Percentiles rank a stretch among this genome's conserved stretches.
phyloP scores from a whole-genome alignment of 2,888 invertebrate genomes.

The Athetis lepigone region DNA sequence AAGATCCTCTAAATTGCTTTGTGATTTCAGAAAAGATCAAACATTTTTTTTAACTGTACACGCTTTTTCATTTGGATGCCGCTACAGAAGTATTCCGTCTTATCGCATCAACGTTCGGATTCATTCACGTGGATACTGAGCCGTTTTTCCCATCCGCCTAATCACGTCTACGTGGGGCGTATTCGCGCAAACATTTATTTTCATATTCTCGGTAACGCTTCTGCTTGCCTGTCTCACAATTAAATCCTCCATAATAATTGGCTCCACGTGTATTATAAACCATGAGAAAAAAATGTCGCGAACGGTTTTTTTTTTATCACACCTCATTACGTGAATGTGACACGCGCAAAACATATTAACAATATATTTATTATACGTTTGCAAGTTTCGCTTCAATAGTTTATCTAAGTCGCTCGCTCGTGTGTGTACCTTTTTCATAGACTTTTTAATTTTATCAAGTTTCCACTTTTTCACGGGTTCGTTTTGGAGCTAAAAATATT shows the following conservation, averaged over 20 bases:
- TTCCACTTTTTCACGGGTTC: slow-evolving; percentile 1
- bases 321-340: slow-evolving; percentile 44
- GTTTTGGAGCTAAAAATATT: slow-evolving; percentile 26
- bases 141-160: slow-evolving; percentile 2
- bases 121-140: slow-evolving; percentile 37
- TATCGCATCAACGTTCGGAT: slow-evolving; percentile 25
- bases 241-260: slow-evolving; percentile 45
- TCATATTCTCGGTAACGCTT: slow-evolving; percentile 27
- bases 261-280: slow-evolving; percentile 50
- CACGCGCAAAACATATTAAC: slow-evolving; percentile 47
- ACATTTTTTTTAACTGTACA: slow-evolving; percentile 1
- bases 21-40: neutral
- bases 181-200: slow-evolving; percentile 39
- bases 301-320: slow-evolving; percentile 37
- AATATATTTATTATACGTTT: too few species aligned
- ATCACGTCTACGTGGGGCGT: slow-evolving; percentile 1
- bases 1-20: slow-evolving; percentile 4
- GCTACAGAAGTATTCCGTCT: slow-evolving; percentile 17
- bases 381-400: slow-evolving; percentile 48
- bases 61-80: slow-evolving; percentile 16
- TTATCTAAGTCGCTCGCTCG: slow-evolving; percentile 41
- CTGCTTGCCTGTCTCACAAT: slow-evolving; percentile 32
- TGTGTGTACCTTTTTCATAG: slow-evolving; percentile 33
- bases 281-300: slow-evolving; percentile 42
- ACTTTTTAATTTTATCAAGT: slow-evolving; percentile 32